A percentile compares a stretch with the other conserved stretches of the same genome.
These are phyloP conservation scores for Neomicropteryx cornuta DNA, from an alignment of 1,140 invertebrate species.

Conservation along the genomic window DNA sequence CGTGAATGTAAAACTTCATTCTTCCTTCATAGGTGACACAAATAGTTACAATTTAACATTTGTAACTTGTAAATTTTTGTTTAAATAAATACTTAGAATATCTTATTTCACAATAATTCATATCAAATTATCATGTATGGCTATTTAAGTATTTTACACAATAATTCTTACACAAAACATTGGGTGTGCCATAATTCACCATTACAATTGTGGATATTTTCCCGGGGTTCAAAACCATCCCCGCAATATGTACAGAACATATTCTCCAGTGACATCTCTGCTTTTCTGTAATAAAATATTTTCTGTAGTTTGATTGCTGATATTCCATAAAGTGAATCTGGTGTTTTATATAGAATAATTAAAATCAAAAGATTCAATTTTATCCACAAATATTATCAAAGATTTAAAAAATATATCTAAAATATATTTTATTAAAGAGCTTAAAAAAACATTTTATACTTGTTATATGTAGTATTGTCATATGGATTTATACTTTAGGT, in stretches of 20 bases:
- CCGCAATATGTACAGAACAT: constrained; percentile 91
- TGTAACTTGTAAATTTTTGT: not conserved
- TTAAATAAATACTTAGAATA: not conserved
- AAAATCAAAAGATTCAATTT: no score
- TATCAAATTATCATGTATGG: no score
- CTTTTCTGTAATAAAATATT: constrained; percentile 44
- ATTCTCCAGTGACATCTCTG: constrained; percentile 70
- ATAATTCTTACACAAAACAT: constrained; percentile 93
- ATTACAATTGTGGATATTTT: constrained; percentile 98
- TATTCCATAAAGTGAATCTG: no score
- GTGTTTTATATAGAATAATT: no score
- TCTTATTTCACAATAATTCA: no score
- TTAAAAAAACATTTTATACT: no score
- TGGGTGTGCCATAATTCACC: constrained; percentile 97
- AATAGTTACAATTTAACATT: not conserved
- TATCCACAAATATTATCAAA: no score
- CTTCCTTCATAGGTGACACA: not conserved
- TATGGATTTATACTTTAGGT: no score
- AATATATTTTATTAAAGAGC: no score
- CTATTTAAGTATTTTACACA: constrained; percentile 6
- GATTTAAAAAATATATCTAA: no score
- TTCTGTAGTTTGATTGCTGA: no score
- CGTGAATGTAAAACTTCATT: not conserved
- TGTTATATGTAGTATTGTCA: no score
- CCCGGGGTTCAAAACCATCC: constrained; percentile 88